These are phyloP conservation scores for Griposia aprilina DNA, from an alignment of 2,888 invertebrate genomes.

Conservation along the genomic window DNA sequence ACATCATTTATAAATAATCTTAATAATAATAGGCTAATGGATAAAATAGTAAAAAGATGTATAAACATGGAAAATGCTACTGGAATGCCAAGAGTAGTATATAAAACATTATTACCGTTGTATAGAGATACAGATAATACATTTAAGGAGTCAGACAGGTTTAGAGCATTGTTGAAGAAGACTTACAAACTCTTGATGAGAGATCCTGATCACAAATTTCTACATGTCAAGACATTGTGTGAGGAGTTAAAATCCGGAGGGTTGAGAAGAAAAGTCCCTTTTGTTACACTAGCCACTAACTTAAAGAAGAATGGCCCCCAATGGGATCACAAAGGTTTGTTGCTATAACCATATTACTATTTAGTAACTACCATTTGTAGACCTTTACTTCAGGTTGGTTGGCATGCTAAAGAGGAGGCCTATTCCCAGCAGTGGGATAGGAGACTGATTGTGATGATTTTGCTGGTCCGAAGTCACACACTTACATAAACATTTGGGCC, in stretches of 20 bases:
- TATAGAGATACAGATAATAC: slow-evolving; percentile 69
- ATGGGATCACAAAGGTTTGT: slow-evolving; percentile 17
- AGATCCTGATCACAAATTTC: slow-evolving; percentile 76
- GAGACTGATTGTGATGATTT: neutral
- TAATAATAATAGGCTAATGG: slow-evolving; percentile 70
- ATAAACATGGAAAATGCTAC: slow-evolving; percentile 70
- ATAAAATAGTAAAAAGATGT: slow-evolving; percentile 75
- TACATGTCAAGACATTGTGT: slow-evolving; percentile 76
- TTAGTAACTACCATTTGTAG: neutral
- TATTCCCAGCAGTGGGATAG: neutral
- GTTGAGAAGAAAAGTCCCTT: slow-evolving; percentile 72
- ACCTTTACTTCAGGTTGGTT: neutral
- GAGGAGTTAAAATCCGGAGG: slow-evolving; percentile 70
- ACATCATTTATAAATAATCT: slow-evolving; percentile 46
- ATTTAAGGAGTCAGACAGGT: slow-evolving; percentile 71
- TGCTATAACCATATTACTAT: neutral
- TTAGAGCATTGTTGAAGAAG: slow-evolving; percentile 68
- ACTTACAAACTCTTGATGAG: slow-evolving; percentile 65
- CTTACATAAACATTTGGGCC: neutral
- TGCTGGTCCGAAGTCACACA: neutral
- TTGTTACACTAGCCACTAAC: slow-evolving; percentile 73
- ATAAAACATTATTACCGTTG: slow-evolving; percentile 72
- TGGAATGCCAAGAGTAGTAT: slow-evolving; percentile 76
- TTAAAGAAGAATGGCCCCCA: slow-evolving; percentile 32
- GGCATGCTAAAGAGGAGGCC: neutral